Base-by-base conservation (phyloP, 2,888 invertebrate species). In the Caenorhabditis doughertyi region DNA sequence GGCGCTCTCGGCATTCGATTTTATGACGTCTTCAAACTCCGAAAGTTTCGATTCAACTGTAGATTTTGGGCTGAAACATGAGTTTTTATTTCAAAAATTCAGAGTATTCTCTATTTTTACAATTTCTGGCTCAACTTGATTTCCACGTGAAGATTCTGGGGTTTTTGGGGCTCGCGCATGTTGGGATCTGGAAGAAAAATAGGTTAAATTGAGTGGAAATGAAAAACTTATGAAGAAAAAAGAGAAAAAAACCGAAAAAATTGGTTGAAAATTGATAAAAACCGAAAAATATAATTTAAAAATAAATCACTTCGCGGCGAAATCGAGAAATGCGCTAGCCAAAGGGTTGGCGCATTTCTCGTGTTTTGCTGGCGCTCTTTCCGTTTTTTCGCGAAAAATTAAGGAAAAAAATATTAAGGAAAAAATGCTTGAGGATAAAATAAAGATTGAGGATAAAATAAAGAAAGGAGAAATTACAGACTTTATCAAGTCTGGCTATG, bases 91-190 rank as follows among this genome's bases (percentile, higher is more conserved):
- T 2, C n/a, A 27, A 53, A 18, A 64, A 83, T 81, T 74, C 27
- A 87, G n/a, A n/a, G n/a, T n/a, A n/a, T n/a, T n/a, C n/a, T n/a
- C n/a, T n/a, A n/a, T n/a, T n/a, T n/a, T n/a, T n/a, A n/a, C 86
- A 73, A 62, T 83, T 85, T 86, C 23, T 72, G 79, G 32, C 70
- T 81, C n/a, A 87, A 53, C 18, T 82, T 82, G 29, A 85, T 55
- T 74, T 85, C 85, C 8, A 86, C 62, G 44, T 83, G 79, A 0
- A 83, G 35, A 29, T 85, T 81, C 21, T 32, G 32, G 32, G 32
- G 9, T 39, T 39, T 39, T 39, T 39, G 9, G 39, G 39, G 3
- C 13, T 39, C 39, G 39, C 11, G 39, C 39, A 39, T 39, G 5
- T 39, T 39, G 5, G 5, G 9, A 39, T 9, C 39, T 39, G 11